phyloP scores from a whole-genome alignment of 2,113 vertebrate species.

The Erythrolamprus reginae region DNA sequence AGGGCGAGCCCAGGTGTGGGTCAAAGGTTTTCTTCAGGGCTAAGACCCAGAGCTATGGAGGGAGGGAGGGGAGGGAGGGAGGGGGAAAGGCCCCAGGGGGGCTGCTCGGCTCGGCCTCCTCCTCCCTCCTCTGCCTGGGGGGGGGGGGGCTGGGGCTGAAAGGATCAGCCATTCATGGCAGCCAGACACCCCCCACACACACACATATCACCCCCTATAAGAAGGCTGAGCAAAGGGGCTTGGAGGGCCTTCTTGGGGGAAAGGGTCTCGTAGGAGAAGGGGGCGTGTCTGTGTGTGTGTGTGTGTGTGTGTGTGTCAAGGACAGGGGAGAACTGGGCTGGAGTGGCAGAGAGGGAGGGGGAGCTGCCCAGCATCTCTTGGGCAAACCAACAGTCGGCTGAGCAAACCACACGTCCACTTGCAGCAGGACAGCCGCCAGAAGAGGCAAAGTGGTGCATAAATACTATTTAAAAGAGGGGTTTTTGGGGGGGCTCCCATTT shows the following conservation, averaged over 20 bases:
- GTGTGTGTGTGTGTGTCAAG: no score
- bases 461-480: not conserved
- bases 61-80: not conserved
- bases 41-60: not conserved
- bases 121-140: no score
- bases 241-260: not conserved
- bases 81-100: slow-evolving; percentile 27
- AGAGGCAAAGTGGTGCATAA: not conserved
- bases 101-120: not conserved
- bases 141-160: no score
- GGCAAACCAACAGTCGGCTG: not conserved
- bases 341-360: not conserved
- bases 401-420: not conserved
- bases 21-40: not conserved
- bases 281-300: no score
- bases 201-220: not conserved
- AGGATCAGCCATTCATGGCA: not conserved
- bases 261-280: not conserved
- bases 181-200: not conserved
- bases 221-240: not conserved
- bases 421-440: not conserved
- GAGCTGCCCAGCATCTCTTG: not conserved
- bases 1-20: not conserved
- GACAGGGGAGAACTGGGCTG: not conserved
- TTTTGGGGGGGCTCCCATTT: not conserved